Percentiles rank a stretch among this genome's conserved stretches.
Conservation (phyloP, 2,797 vertebrate genomes). For the Moxostoma hubbsi region DNA sequence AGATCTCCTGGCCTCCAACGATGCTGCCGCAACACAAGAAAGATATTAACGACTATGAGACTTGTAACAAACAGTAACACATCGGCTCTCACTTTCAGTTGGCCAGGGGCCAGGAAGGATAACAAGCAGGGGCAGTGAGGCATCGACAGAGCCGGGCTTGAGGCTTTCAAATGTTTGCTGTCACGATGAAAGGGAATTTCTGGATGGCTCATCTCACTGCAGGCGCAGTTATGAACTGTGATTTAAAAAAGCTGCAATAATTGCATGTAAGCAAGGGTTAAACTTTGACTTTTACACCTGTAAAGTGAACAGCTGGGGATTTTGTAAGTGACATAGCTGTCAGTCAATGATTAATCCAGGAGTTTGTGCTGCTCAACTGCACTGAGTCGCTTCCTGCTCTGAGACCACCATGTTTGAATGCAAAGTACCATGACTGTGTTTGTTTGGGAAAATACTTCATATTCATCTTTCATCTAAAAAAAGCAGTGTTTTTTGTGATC, state of each 20-base stretch:
- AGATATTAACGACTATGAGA: slow-evolving; percentile 56
- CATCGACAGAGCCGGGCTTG: slow-evolving; percentile 8
- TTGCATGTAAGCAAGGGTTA: slow-evolving; percentile 49
- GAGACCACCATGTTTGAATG: slow-evolving; percentile 27
- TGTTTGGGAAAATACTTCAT: background rate
- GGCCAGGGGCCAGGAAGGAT: slow-evolving; percentile 50
- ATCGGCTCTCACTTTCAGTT: slow-evolving; percentile 20
- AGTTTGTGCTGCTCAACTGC: slow-evolving; percentile 29
- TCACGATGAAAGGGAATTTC: slow-evolving; percentile 47
- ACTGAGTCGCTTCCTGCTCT: slow-evolving; percentile 14
- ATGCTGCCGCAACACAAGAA: slow-evolving; percentile 56
- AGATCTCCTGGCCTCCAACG: slow-evolving; percentile 39
- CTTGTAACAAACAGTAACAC: slow-evolving; percentile 39
- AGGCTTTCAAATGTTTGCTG: slow-evolving; percentile 29
- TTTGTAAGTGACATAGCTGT: slow-evolving; percentile 33
- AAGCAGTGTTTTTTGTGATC: background rate
- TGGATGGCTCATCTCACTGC: slow-evolving; percentile 34
- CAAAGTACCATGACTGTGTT: background rate
- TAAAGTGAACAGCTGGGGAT: slow-evolving; percentile 39
- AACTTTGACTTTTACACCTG: slow-evolving; percentile 49
- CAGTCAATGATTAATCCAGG: slow-evolving; percentile 39
- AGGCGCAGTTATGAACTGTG: slow-evolving; percentile 31
- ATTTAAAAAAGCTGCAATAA: slow-evolving; percentile 36
- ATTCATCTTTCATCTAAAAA: background rate
- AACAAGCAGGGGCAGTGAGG: slow-evolving; percentile 52